Evolutionary conservation across 2,113 vertebrate genomes (phyloP), one percentile per base, ranked within the genome.

Genomic region (Scytalopus superciliaris): DNA sequence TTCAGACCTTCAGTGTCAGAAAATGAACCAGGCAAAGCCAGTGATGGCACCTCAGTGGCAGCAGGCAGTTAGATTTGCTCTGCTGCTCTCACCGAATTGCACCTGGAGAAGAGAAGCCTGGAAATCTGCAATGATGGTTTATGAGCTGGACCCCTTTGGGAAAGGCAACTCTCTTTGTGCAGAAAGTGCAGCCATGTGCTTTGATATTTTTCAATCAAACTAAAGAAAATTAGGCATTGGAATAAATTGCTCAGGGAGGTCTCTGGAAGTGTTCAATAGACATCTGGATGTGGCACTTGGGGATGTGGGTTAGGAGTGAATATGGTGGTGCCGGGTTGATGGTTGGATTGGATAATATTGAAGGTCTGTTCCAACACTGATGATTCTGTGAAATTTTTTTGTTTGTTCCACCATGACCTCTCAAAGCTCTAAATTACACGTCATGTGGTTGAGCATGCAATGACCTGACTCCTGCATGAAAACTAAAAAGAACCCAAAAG

Each of bases 81-180:
- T 0, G 1, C 21, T 76, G 45, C 31, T 40, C 22, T 72, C 19
- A 19, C 23, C 0, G 1, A 57, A 24, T 14, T 73, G n/a, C 14
- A 42, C 15, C 12, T 0, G 2, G 35, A 67, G n/a, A 42, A 55
- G 64, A 73, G 37, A 53, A 83, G 30, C 28, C 28, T 75, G 8
- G 35, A 49, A 80, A 47, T 25, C 40, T 39, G 6, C 31, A 42
- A 1, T 8, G 72, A 35, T 62, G 47, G 69, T 30, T 50, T 74
- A 18, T 45, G 75, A 84, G n/a, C 50, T 50, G 59, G 35, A 35
- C 42, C 16, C 9, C 11, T 47, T 72, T 77, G 57, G 82, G 74
- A 45, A 55, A 81, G 39, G 45, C 47, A 76, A 4, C 17, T 0
- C 24, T 62, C 47, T 39, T 19, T 18, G 27, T 9, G n/a, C 30